Evolutionary conservation across 2,888 invertebrate genomes (phyloP), one percentile per base, ranked within the genome.

Genomic region (Phymatocera aterrima): DNA sequence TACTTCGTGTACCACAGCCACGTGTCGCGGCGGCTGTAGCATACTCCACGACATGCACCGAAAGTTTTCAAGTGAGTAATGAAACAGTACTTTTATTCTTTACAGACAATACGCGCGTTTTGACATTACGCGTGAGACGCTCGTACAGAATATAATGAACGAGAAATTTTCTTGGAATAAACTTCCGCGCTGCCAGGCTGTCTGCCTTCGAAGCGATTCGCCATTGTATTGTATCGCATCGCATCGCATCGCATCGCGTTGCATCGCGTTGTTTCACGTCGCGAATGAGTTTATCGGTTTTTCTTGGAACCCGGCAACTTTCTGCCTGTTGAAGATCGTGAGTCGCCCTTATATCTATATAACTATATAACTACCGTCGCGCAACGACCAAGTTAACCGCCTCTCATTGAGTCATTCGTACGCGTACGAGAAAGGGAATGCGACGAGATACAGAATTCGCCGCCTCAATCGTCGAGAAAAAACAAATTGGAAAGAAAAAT

Each of bases 131-230:
- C 51, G 51, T 51, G 60, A 43, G 46, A 10, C 24, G 21, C 68
- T 68, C 46, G 24, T 46, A 46, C 43, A 12, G 28, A 68, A 68
- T 68, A 46, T 15, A 43, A 68, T 68, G 18, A 15, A 15, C 72
- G 51, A 12, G 28, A 1, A 34, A 31, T 48, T 68, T 60, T 75
- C 57, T 43, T 57, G 40, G 57, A 60, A 75, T 40, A 31, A 83
- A 84, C 81, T 82, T 83, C 83, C 80, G 79, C 80, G 88, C 88
- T 89, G 89, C 89, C 89, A 88, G 85, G 86, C 89, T 88, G 89
- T 89, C 89, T 89, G 86, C 86, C 86, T 28, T n/a, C n/a, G n/a
- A n/a, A n/a, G n/a, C n/a, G n/a, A n/a, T n/a, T n/a, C n/a, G n/a
- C n/a, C n/a, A n/a, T n/a, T n/a, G n/a, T n/a, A n/a, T n/a, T n/a